These are phyloP conservation scores for Arrhopalites spinosus DNA, from an alignment of 2,888 invertebrate species.

Conservation along the genomic window DNA sequence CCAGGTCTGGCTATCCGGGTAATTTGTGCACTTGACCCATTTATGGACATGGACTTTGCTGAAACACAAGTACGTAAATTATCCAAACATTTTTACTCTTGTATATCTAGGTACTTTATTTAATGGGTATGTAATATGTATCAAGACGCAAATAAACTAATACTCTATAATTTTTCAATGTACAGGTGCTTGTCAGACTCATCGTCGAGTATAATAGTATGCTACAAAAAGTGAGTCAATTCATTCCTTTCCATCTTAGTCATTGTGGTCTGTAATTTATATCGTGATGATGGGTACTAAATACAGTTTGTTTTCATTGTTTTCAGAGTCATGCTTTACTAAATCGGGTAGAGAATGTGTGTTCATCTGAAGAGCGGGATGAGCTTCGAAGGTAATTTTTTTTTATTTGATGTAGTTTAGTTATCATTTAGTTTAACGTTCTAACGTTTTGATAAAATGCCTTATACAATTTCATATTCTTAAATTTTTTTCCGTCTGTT, in stretches of 20 bases:
- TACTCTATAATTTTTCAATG: no score
- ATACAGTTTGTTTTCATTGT: not conserved
- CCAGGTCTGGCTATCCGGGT: conserved; percentile 97
- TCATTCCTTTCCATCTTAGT: not conserved
- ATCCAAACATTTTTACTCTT: no score
- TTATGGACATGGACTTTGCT: conserved; percentile 90
- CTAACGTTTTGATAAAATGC: no score
- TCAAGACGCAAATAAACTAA: no score
- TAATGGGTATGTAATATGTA: no score
- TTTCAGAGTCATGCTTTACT: conserved; percentile 81
- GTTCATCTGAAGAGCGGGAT: conserved; percentile 73
- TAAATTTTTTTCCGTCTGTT: no score
- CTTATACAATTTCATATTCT: no score
- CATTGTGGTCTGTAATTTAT: not conserved
- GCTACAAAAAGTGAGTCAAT: conserved; percentile 70
- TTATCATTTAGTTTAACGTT: no score
- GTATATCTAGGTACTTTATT: no score
- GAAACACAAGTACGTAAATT: conserved; percentile 97
- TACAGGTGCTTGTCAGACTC: conserved; percentile 90
- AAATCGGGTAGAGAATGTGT: conserved; percentile 81
- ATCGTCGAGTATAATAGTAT: conserved; percentile 91
- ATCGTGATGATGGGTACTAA: not conserved
- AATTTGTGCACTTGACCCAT: conserved; percentile 93
- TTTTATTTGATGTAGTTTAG: no score
- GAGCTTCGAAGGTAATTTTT: conserved; percentile 59